Conservation (phyloP, 2,113 vertebrate species). For the Arizona elegans region DNA sequence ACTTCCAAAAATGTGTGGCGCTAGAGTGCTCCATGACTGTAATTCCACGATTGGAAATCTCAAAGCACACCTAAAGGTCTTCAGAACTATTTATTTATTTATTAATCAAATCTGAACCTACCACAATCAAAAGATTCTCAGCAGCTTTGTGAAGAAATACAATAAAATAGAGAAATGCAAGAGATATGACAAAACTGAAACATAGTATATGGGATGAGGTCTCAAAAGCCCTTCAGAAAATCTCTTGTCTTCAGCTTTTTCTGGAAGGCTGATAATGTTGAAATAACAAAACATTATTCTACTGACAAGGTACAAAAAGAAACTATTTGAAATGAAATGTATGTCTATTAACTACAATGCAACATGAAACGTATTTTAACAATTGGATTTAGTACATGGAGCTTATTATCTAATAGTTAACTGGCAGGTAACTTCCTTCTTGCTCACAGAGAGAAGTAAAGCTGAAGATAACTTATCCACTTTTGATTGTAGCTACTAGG, state of each 20-base stretch:
- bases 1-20: background rate
- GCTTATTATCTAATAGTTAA: background rate
- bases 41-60: background rate
- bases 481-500: background rate
- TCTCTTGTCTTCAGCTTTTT: background rate
- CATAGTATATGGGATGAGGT: background rate
- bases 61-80: background rate
- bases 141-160: background rate
- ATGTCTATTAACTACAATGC: background rate
- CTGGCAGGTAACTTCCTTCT: background rate
- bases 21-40: background rate
- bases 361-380: background rate
- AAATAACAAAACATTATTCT: background rate
- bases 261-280: background rate
- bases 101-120: background rate
- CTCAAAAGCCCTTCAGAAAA: background rate
- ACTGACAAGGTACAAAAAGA: background rate
- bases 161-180: background rate
- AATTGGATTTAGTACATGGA: background rate
- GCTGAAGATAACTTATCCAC: background rate
- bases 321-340: background rate
- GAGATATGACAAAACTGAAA: background rate
- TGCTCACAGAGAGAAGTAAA: background rate
- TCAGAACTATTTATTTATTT: background rate
- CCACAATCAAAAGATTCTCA: background rate